Conservation (phyloP, 2,888 invertebrate genomes). For the Hirtodrosophila histrioides region DNA sequence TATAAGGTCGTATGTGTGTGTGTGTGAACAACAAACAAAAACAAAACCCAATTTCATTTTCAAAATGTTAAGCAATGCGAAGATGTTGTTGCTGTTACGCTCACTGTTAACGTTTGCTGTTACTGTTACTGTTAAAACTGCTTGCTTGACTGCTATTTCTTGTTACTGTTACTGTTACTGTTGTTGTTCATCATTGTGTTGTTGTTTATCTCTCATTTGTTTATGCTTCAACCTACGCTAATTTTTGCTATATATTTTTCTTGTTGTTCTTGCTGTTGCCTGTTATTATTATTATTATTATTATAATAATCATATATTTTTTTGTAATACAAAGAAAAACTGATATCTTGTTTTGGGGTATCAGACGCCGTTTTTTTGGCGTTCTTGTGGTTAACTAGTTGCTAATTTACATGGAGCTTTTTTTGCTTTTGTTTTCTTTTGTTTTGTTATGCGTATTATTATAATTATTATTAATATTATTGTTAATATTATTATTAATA, state of each 20-base stretch:
- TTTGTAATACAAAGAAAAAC: conserved; percentile 62
- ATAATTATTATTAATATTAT: conserved; percentile 46
- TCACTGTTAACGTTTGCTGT: conserved; percentile 16
- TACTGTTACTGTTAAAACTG: conserved; percentile 12
- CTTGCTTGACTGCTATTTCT: no score
- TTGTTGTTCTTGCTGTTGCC: conserved; percentile 25
- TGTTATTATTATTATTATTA: conserved; percentile 37
- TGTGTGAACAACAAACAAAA: conserved; percentile 44
- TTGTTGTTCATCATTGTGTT: background rate
- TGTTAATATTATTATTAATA: conserved; percentile 47
- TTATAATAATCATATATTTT: conserved; percentile 24
- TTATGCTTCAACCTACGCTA: conserved; percentile 27
- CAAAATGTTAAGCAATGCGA: conserved; percentile 16
- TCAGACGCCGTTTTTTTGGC: conserved; percentile 17
- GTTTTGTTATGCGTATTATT: conserved; percentile 30
- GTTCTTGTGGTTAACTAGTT: conserved; percentile 55
- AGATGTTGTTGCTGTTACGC: conserved; percentile 9
- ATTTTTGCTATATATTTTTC: conserved; percentile 45
- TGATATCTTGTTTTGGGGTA: conserved; percentile 31
- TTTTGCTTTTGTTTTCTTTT: conserved; percentile 23
- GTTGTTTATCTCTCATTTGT: no score
- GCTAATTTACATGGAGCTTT: conserved; percentile 62
- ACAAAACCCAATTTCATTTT: conserved; percentile 23
- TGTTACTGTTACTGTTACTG: conserved; percentile 24
- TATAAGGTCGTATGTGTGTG: conserved; percentile 21